Evolutionary conservation across 92 coral and sea anemone genomes (phyloP).

Genomic region (Micromussa lordhowensis): DNA sequence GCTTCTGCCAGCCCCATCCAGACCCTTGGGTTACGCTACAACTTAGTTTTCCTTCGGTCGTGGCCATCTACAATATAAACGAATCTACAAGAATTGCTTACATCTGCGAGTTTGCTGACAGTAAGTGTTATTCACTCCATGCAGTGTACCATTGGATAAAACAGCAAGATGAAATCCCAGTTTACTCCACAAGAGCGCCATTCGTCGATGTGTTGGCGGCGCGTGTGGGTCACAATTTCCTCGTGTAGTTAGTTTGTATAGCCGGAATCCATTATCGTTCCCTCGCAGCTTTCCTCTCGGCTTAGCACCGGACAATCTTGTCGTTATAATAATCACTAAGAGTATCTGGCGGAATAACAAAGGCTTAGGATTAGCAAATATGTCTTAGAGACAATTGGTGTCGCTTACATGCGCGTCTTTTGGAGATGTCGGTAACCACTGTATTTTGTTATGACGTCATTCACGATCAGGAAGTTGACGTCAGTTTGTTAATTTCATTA

Average conservation of each 20-base stretch:
- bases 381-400: not conserved
- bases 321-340: not conserved
- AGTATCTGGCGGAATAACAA: constrained; percentile 10
- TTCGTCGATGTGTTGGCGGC: constrained; percentile 64
- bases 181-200: constrained; percentile 68
- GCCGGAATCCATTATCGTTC: not conserved
- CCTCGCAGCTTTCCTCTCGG: constrained; percentile 7
- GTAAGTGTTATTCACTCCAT: constrained; percentile 55
- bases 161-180: constrained; percentile 70
- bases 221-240: constrained; percentile 23
- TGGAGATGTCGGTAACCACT: no score
- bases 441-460: not conserved
- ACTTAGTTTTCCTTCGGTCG: no score
- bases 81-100: constrained; percentile 37
- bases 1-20: no score
- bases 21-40: no score
- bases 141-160: constrained; percentile 44
- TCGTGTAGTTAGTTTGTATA: not conserved
- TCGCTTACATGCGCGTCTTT: not conserved
- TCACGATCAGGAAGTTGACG: not conserved
- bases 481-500: not conserved
- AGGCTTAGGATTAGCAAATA: not conserved
- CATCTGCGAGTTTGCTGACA: constrained; percentile 65
- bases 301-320: constrained; percentile 18
- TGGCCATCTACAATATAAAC: not conserved